These are phyloP conservation scores for Cepaea hortensis DNA, from an alignment of 2,888 invertebrate species.

Conservation along the genomic window DNA sequence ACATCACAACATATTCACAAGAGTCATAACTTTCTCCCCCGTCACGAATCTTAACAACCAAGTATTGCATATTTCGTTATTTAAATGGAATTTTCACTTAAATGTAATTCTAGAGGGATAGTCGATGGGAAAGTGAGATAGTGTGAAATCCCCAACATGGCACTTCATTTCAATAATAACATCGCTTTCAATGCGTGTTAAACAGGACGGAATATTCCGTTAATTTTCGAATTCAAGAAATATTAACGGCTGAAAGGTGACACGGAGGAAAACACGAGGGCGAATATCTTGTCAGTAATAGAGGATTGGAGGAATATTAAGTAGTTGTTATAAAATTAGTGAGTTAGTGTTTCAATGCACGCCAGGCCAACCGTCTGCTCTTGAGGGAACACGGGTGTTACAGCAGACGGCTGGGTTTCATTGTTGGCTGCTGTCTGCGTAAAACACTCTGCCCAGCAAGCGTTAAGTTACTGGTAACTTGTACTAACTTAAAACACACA, in stretches of 20 bases:
- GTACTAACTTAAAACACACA: too few relatives aligned
- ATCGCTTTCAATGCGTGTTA: constrained; percentile 22
- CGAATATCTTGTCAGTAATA: constrained; percentile 11
- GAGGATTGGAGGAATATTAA: constrained; percentile 35
- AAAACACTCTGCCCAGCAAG: not conserved
- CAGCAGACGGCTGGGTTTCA: not conserved
- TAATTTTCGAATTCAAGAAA: constrained; percentile 27
- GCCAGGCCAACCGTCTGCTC: constrained; percentile 1
- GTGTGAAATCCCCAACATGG: constrained; percentile 21
- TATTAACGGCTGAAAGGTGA: constrained; percentile 16
- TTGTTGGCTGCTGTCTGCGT: constrained; percentile 13
- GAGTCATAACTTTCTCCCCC: not conserved
- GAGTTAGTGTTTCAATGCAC: constrained; percentile 29
- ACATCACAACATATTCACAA: not conserved
- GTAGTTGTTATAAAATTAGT: constrained; percentile 39
- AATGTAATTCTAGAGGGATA: constrained; percentile 35
- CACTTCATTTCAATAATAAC: constrained; percentile 39
- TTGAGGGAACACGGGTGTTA: not conserved
- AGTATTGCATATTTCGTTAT: constrained; percentile 28
- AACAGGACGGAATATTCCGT: constrained; percentile 8
- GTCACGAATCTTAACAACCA: not conserved
- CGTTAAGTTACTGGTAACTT: too few relatives aligned
- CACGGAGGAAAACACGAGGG: not conserved
- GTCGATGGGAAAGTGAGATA: constrained; percentile 16
- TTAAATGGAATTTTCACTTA: constrained; percentile 35